Evolutionary conservation across 2,888 invertebrate species (phyloP), one percentile per base, ranked within the genome.

Genomic region (Gastracanthus pulcherrimus): DNA sequence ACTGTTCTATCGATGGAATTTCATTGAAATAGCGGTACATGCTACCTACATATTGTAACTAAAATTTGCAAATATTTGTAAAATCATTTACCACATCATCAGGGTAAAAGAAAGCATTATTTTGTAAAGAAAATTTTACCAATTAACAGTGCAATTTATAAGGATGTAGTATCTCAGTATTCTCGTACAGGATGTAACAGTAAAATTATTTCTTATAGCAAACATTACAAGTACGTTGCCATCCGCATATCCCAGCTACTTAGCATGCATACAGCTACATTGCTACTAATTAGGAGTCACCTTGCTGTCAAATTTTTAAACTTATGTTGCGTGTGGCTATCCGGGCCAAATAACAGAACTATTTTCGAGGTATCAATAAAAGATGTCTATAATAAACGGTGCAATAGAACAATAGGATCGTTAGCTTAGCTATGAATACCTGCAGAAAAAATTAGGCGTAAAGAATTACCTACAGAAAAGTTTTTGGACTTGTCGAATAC

Each of bases 251-350:
- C 1, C 26, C n/a, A n/a, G 41, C 11, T 58, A 11, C 9, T 23
- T 26, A 26, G 3, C 19, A 4, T 23, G 51, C 51, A 9, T 31
- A 2, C 9, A n/a, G 62, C n/a, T 6, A 36, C 34, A 7, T 36
- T 34, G n/a, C 7, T 34, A 34, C 34, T 31, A 62, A n/a, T 62
- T 36, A 6, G 2, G 19, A 62, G 4, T 34, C 29, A 16, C 23
- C 19, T 36, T 26, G 19, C 41, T 23, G 36, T 60, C 26, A 26
- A 71, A 72, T 72, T 72, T 60, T n/a, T 58, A n/a, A 58, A n/a
- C 26, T 9, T 51, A 3, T 6, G 2, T 9, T 9, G 51, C 23
- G 51, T 7, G 13, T 34, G 7, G 26, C 41, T 72, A 72, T 72
- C 19, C 58, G n/a, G 58, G n/a, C 51, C 70, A 36, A 13, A 11